Conservation (phyloP, 2,113 vertebrate species). For the Hemiprocne comata region DNA sequence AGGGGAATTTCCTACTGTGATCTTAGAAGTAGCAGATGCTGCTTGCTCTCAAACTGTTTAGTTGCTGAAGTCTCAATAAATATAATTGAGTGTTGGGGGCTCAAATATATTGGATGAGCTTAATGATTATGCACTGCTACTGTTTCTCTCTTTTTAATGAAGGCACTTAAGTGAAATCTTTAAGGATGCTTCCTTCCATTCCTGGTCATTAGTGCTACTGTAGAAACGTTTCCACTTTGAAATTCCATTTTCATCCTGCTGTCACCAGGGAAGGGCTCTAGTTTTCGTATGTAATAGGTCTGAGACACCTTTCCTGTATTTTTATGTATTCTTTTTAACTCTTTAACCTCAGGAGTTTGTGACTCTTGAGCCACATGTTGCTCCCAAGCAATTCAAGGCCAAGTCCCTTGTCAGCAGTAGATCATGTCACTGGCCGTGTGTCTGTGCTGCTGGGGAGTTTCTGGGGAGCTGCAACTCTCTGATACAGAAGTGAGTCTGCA, state of each 20-base stretch:
- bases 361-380: neutral
- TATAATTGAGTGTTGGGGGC: neutral
- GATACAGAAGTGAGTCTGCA: neutral
- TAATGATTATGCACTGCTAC: neutral
- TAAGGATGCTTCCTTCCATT: neutral
- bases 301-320: neutral
- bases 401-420: neutral
- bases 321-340: neutral
- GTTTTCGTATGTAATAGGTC: neutral
- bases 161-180: neutral
- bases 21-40: conserved; percentile 30
- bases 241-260: neutral
- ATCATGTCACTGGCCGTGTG: accelerated
- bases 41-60: neutral
- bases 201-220: neutral
- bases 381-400: neutral
- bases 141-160: neutral
- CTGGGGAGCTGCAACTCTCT: neutral
- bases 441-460: neutral
- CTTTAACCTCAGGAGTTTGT: neutral
- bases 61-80: neutral
- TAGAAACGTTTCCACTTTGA: neutral
- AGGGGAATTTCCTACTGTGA: conserved; percentile 28
- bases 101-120: neutral
- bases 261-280: neutral